A percentile compares a stretch with the other conserved stretches of the same genome.
phyloP scores from a whole-genome alignment of 2,797 vertebrate genomes.

The Limnodromus scolopaceus region DNA sequence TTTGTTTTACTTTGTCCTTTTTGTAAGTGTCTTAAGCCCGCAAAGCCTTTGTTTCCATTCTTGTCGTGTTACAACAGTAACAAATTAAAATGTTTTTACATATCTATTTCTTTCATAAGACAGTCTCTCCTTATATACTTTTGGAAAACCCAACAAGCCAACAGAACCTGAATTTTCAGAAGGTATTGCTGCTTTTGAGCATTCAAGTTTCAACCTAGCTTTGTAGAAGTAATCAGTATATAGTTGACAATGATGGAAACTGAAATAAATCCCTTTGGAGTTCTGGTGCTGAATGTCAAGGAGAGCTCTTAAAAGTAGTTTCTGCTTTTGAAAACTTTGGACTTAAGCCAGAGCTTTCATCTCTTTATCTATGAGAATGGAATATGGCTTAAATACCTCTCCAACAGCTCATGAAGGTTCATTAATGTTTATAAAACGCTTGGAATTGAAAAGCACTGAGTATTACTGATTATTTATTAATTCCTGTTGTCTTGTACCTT shows the following conservation, averaged over 20 bases:
- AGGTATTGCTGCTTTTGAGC: neutral
- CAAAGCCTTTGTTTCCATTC: neutral
- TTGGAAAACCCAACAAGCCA: neutral
- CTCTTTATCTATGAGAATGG: slow-evolving; percentile 39
- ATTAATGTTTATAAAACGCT: slow-evolving; percentile 17
- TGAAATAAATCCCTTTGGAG: neutral
- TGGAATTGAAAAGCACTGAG: neutral
- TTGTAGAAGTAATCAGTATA: neutral
- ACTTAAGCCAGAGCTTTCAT: slow-evolving; percentile 55
- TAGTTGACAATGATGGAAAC: neutral
- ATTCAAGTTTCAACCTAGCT: neutral
- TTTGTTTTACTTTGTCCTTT: neutral
- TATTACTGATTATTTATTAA: slow-evolving; percentile 36
- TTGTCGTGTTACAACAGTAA: neutral
- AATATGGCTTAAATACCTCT: neutral
- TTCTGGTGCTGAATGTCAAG: neutral
- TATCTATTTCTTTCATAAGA: neutral
- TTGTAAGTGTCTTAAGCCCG: neutral
- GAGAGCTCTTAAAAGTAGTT: slow-evolving; percentile 19
- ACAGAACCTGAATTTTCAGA: neutral
- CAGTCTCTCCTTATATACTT: neutral
- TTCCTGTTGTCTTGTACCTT: neutral
- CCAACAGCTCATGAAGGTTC: neutral
- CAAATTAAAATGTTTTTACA: neutral
- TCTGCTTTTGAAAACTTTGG: slow-evolving; percentile 48